Conservation (phyloP, 2,888 invertebrate genomes). For the Prosapia bicincta region DNA sequence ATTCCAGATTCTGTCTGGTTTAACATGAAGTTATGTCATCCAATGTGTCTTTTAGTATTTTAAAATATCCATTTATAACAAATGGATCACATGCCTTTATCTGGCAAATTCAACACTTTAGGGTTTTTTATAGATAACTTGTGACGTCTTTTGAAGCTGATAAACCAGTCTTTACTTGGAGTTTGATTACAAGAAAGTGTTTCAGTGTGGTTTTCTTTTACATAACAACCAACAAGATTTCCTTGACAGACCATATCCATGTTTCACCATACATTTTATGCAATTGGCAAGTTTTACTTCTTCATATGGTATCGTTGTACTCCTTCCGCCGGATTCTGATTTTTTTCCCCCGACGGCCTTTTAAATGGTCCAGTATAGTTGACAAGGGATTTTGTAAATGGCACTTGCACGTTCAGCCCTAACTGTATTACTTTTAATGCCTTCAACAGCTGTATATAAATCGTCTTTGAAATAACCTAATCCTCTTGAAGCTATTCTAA, state of each 20-base stretch:
- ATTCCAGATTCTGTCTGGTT: slow-evolving; percentile 38
- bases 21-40: slow-evolving; percentile 36
- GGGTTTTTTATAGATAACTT: slow-evolving; percentile 42
- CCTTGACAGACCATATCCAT: neutral
- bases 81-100: slow-evolving; percentile 38
- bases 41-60: slow-evolving; percentile 36
- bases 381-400: too few relatives aligned
- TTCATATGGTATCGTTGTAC: neutral
- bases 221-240: neutral
- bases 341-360: neutral
- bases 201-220: too few relatives aligned
- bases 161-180: slow-evolving; percentile 41
- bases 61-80: slow-evolving; percentile 40
- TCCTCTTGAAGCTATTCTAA: too few relatives aligned
- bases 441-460: too few relatives aligned
- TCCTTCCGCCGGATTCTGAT: too few relatives aligned
- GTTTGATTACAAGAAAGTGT: too few relatives aligned
- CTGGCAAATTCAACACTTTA: slow-evolving; percentile 42
- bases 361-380: too few relatives aligned
- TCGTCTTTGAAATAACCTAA: too few relatives aligned
- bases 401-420: too few relatives aligned
- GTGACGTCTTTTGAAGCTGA: slow-evolving; percentile 39
- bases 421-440: too few relatives aligned
- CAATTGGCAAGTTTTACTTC: neutral
- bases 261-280: neutral